phyloP scores from a whole-genome alignment of 2,797 vertebrate genomes.

The Brachymystax lenok region DNA sequence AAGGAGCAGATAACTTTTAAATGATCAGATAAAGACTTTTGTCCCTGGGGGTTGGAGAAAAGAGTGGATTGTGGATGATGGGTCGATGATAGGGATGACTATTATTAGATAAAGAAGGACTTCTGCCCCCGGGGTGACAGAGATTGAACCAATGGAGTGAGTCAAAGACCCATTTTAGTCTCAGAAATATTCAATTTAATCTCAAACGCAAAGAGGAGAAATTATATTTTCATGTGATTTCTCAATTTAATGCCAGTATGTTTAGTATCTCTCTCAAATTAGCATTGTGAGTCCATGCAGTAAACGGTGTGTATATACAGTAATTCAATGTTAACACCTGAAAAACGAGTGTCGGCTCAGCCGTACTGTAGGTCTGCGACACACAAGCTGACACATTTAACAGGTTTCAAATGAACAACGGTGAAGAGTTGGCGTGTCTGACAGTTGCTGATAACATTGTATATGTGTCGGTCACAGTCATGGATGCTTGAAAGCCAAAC shows the following conservation, averaged over 20 bases:
- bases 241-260: too few relatives aligned
- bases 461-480: conserved; percentile 73
- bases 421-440: conserved; percentile 66
- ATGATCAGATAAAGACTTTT: neutral
- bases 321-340: conserved; percentile 53
- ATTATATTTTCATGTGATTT: too few relatives aligned
- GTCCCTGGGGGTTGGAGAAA: neutral
- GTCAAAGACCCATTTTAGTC: neutral
- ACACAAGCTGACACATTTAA: conserved; percentile 52
- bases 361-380: neutral
- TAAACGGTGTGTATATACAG: neutral
- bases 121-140: neutral
- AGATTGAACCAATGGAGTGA: neutral
- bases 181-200: neutral
- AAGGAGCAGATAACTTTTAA: conserved; percentile 36
- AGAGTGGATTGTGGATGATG: neutral
- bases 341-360: neutral
- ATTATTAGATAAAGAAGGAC: conserved; percentile 2
- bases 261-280: too few relatives aligned
- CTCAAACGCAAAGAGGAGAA: neutral
- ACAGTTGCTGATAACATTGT: conserved; percentile 71
- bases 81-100: neutral
- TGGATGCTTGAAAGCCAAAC: conserved; percentile 65
- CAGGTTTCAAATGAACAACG: conserved; percentile 65
- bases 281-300: neutral